Evolutionary conservation across 2,113 vertebrate genomes (phyloP).

Genomic region (Hydropotes inermis): DNA sequence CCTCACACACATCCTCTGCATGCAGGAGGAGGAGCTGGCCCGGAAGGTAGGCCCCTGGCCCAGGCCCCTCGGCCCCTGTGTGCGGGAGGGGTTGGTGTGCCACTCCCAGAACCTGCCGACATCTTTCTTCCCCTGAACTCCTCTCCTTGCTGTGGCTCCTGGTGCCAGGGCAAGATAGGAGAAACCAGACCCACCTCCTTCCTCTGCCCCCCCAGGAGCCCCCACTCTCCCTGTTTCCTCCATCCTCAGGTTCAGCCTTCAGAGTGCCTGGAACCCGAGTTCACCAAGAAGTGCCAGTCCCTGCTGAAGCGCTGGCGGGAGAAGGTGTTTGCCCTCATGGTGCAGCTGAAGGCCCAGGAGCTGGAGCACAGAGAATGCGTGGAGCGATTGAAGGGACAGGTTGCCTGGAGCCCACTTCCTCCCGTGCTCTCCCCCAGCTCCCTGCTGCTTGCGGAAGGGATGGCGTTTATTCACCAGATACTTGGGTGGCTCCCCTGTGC

Average conservation of each 20-base stretch:
- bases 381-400: constrained; percentile 67
- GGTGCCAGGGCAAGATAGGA: not conserved
- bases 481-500: not conserved
- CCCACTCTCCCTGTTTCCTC: not conserved
- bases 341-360: constrained; percentile 80
- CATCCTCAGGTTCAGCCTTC: constrained; percentile 15
- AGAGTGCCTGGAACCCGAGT: constrained; percentile 50
- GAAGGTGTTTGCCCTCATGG: constrained; percentile 80
- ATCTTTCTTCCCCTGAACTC: not conserved
- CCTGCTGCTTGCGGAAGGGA: not conserved
- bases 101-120: not conserved
- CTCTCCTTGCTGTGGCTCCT: not conserved
- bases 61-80: not conserved
- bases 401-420: not conserved
- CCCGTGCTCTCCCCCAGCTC: not conserved
- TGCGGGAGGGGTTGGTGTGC: rapidly evolving
- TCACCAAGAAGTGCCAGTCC: constrained; percentile 56
- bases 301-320: constrained; percentile 78
- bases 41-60: constrained; percentile 60
- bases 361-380: constrained; percentile 58
- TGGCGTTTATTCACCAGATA: not conserved
- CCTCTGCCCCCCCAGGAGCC: not conserved
- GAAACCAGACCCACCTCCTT: not conserved
- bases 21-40: constrained; percentile 76
- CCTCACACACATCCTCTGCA: constrained; percentile 72